Base-by-base conservation (phyloP, 2,888 invertebrate genomes). In the Euplagia quadripunctaria region DNA sequence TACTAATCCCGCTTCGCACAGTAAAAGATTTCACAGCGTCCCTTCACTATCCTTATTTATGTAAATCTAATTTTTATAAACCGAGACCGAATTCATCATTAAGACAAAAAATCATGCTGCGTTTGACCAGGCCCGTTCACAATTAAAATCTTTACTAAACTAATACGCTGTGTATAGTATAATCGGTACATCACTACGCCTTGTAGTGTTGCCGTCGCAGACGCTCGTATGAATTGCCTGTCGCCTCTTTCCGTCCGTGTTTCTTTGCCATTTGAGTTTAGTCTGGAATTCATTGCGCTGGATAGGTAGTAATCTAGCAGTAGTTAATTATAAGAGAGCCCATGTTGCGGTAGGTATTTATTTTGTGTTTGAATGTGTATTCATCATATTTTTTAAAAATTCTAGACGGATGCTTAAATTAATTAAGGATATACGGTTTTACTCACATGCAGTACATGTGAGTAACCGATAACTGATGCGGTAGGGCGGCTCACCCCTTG, bases 201-300 rank as follows among this genome's bases (percentile, higher is more conserved):
- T 76, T 76, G 85, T 84, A 79, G 83, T 83, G 83, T 78, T 86
- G 80, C 82, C 86, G 72, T 83, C 79, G 84, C 73, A 80, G 84
- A 79, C 88, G 85, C 85, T 85, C 85, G 84, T 88, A 89, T 89
- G 88, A 88, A 89, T 88, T 89, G 89, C 85, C 87, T 83, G 89
- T 86, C 88, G 89, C 87, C 87, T 85, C 86, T 85, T 85, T 86
- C 80, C 86, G 79, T 79, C 84, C 82, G 82, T 85, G 85, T 86
- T 85, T 85, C 88, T 87, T 87, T 85, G 85, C 88, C 88, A 87
- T 87, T 88, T 89, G 83, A 85, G 87, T 85, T 85, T 79, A 79
- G 77, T 74, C 68, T 70, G 66, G 42, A 80, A 85, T 70, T 70
- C n/a, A 31, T 16, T 11, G 49, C 41, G 42, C 14, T 65, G 80